These are phyloP conservation scores for Metopia argyrocephala DNA, from an alignment of 2,888 invertebrate species.

Conservation along the genomic window DNA sequence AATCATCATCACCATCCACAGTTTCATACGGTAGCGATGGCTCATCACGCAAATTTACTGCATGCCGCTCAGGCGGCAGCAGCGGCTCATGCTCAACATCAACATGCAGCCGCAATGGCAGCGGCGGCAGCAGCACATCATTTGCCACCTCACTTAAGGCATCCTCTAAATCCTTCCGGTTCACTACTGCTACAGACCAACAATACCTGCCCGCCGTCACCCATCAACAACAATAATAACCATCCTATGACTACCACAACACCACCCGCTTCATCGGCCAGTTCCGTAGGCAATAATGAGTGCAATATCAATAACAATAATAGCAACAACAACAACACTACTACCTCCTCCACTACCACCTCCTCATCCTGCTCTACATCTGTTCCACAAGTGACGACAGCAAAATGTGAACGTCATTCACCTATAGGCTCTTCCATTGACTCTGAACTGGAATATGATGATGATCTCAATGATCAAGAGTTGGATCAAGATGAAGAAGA, in stretches of 20 bases:
- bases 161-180: conserved; percentile 75
- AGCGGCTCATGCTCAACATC: conserved; percentile 74
- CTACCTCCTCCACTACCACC: conserved; percentile 51
- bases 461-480: conserved; percentile 71
- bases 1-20: conserved; percentile 64
- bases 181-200: conserved; percentile 65
- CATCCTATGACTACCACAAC: conserved; percentile 59
- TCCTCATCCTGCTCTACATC: conserved; percentile 54
- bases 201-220: conserved; percentile 33
- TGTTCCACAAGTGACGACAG: conserved; percentile 51
- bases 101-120: conserved; percentile 70
- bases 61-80: conserved; percentile 74
- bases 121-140: conserved; percentile 67
- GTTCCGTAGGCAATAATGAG: conserved; percentile 69
- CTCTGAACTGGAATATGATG: conserved; percentile 78
- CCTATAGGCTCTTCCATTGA: conserved; percentile 78
- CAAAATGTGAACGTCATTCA: conserved; percentile 78
- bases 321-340: conserved; percentile 48
- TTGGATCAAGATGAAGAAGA: conserved; percentile 76
- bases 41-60: conserved; percentile 75
- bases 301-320: conserved; percentile 58
- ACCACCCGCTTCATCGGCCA: conserved; percentile 71
- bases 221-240: conserved; percentile 46
- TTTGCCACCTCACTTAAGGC: conserved; percentile 64
- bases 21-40: conserved; percentile 71